phyloP scores from a whole-genome alignment of 2,797 vertebrate species.

The Setipinna tenuifilis region DNA sequence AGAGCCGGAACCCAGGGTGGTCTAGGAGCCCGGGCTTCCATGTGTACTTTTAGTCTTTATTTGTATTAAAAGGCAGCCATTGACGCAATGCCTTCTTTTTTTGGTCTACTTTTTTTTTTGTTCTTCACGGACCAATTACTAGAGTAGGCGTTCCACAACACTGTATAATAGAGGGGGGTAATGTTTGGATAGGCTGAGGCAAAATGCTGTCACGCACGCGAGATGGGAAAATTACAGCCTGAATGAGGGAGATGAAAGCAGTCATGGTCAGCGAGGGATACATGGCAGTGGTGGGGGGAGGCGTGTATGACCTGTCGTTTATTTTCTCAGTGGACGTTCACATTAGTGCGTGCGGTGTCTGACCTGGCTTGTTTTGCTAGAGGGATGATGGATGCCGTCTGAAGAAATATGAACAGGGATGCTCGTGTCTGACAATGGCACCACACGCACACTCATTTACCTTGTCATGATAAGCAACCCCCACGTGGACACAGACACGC shows the following conservation, averaged over 20 bases:
- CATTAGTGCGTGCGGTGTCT: neutral
- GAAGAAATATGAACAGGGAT: neutral
- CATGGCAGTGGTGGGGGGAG: neutral
- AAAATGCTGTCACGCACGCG: neutral
- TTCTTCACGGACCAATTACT: neutral
- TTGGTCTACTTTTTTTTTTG: neutral
- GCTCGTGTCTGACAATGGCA: neutral
- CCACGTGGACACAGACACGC: neutral
- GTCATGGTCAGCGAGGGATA: neutral
- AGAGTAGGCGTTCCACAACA: conserved; percentile 23
- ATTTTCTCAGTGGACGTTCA: neutral
- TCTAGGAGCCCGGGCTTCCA: neutral
- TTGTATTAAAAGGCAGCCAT: neutral
- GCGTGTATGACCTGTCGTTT: neutral
- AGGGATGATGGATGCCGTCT: neutral
- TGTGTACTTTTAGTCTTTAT: neutral
- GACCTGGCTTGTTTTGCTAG: neutral
- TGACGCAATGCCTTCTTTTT: neutral
- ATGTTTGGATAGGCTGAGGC: conserved; percentile 11
- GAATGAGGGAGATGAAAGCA: neutral
- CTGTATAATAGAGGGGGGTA: conserved; percentile 12
- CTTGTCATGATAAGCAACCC: conserved; percentile 12
- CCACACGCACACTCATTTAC: neutral
- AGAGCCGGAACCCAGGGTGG: neutral
- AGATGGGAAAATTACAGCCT: conserved; percentile 18